Evolutionary conservation across 2,888 invertebrate species (phyloP), one percentile per base, ranked within the genome.

Genomic region (Mythimna pallens): DNA sequence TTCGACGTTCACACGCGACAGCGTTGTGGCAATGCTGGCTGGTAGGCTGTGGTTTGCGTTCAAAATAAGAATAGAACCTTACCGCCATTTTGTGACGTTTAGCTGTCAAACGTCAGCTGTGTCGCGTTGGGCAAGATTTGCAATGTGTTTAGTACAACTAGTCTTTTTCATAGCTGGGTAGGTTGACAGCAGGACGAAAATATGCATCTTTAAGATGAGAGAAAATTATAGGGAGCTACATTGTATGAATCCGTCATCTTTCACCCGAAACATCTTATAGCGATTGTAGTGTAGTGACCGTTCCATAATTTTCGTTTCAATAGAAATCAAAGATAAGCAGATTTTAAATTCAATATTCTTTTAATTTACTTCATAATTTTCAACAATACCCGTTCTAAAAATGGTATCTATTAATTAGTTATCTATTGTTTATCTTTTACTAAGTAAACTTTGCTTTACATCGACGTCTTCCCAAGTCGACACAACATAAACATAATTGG

Each of bases 1-100:
- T 89, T 85, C 85, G 83, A 78, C 85, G 88, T 89, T 90, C 89
- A 88, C 90, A 90, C 90, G 89, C 88, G 88, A 89, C 88, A 85
- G 73, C 73, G 75, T 74, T 82, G 78, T 70, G 66, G 70, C 73
- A 73, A 73, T 71, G 70, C 54, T 73, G 47, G 36, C 25, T 25
- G 64, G 63, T 71, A 72, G 64, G 72, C 73, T 65, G 69, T 73
- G 52, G 43, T 62, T 65, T 70, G 74, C 36, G 76, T 78, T 78
- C 64, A 59, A 76, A 70, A 77, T 70, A 77, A 80, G 74, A 74
- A 80, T 67, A 80, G 67, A 62, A 67, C 80, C 59, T 70, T 65
- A 62, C 57, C 61, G 55, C 57, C 65, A 81, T 70, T 65, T 65
- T 70, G 80, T 67, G 75, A 68, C 68, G 54, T 75, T 70, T 80